A percentile compares a stretch with the other conserved stretches of the same genome.
These are phyloP conservation scores for Centropyge bicolor DNA, from an alignment of 2,797 vertebrate species.

Conservation along the genomic window DNA sequence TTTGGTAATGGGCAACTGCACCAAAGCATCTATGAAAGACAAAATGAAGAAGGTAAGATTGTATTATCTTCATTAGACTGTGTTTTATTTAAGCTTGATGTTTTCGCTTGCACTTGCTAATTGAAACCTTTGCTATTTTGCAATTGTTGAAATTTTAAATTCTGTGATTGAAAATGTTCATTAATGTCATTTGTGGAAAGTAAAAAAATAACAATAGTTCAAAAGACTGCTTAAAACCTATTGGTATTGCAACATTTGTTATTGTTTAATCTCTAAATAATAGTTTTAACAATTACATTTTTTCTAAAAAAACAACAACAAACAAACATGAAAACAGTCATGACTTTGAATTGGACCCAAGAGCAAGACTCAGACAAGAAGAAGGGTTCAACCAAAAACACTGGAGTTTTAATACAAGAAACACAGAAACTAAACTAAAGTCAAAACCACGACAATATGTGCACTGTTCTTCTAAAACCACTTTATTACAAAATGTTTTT, in stretches of 20 bases:
- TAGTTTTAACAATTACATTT: not conserved
- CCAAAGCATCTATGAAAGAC: constrained; percentile 86
- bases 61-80: not conserved
- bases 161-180: not conserved
- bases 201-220: not conserved
- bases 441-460: too few species aligned
- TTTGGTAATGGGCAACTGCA: constrained; percentile 91
- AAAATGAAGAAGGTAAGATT: constrained; percentile 83
- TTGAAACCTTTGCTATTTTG: not conserved
- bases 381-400: too few species aligned
- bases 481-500: not conserved
- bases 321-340: too few species aligned
- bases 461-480: not conserved
- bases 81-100: not conserved
- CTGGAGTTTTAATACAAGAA: too few species aligned
- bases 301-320: too few species aligned
- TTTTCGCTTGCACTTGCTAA: not conserved
- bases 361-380: too few species aligned
- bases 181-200: not conserved
- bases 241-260: not conserved
- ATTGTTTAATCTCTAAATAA: not conserved
- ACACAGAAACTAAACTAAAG: too few species aligned
- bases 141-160: not conserved
- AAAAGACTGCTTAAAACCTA: not conserved
- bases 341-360: too few species aligned